Evolutionary conservation across 2,888 invertebrate species (phyloP), one percentile per base, ranked within the genome.

Genomic region (Reticulitermes lucifugus): DNA sequence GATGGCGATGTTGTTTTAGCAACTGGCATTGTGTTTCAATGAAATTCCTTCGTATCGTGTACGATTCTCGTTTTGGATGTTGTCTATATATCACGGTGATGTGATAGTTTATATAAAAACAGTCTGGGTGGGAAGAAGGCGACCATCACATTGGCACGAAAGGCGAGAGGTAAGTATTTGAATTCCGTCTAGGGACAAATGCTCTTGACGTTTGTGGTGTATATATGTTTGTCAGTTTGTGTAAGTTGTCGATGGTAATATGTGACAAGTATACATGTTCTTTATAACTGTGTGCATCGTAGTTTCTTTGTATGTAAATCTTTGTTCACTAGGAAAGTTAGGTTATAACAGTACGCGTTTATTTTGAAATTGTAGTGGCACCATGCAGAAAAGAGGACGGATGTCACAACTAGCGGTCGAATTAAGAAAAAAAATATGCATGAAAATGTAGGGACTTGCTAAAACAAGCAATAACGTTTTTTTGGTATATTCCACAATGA

Each of bases 1-100:
- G 85, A 87, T 87, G 87, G 87, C 87, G 86, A 84, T 86, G 86
- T 84, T 86, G 84, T 85, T 83, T 84, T 85, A 83, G 83, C 41
- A 60, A 84, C 79, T 59, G 79, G 51, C 65, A 65, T 82, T 83
- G 70, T 70, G 71, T 83, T 83, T 83, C 70, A 43, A 25, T n/a
- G 81, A 70, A 70, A 41, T 41, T 59, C 80, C 55, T 65, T 81
- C 80, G n/a, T 55, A 43, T 65, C 25, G 43, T 35, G 70, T 81
- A 22, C 65, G 22, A 29, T 35, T 81, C 9, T 81, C 25, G 65
- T 80, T 80, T 59, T 80, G 55, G 35, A 55, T 80, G 29, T 25
- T 65, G 41, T 81, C 43, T 65, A 81, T 60, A 41, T 70, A 65
- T 81, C 22, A 81, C 59, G 70, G 70, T 81, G 70, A 81, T 81